phyloP scores from a whole-genome alignment of 1,140 invertebrate genomes.

The Proctacanthus coquilletti region DNA sequence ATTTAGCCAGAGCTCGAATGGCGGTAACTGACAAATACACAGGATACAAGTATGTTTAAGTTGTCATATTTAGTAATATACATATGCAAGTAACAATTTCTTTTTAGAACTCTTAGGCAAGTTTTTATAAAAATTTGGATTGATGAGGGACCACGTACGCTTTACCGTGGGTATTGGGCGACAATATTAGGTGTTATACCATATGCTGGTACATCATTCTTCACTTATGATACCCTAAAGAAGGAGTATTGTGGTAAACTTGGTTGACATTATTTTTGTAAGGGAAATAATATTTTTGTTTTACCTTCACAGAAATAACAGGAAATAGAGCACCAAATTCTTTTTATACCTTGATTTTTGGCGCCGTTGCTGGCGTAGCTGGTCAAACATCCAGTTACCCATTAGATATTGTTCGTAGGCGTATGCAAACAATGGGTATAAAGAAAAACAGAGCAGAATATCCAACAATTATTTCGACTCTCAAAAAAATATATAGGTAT shows the following conservation, averaged over 20 bases:
- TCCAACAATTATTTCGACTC: slow-evolving; percentile 19
- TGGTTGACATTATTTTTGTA: background rate
- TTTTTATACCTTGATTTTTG: slow-evolving; percentile 56
- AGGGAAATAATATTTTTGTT: background rate
- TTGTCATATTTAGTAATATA: slow-evolving; percentile 1
- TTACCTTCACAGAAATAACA: slow-evolving; percentile 16
- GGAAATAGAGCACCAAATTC: slow-evolving; percentile 35
- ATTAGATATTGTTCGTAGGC: slow-evolving; percentile 27
- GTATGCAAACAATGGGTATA: slow-evolving; percentile 28
- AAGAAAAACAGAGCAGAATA: slow-evolving; percentile 10
- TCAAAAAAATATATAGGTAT: slow-evolving; percentile 25
- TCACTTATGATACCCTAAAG: slow-evolving; percentile 92
- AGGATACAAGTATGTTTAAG: slow-evolving; percentile 28
- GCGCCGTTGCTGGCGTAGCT: slow-evolving; percentile 79
- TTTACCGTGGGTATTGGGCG: slow-evolving; percentile 80
- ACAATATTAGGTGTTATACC: slow-evolving; percentile 90
- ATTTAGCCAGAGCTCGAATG: slow-evolving; percentile 93
- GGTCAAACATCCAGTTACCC: slow-evolving; percentile 95
- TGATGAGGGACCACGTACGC: slow-evolving; percentile 59
- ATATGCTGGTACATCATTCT: slow-evolving; percentile 95
- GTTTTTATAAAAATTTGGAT: slow-evolving; percentile 72
- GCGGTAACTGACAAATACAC: slow-evolving; percentile 73
- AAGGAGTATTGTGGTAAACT: slow-evolving; percentile 54
- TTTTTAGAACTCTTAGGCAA: slow-evolving; percentile 34
- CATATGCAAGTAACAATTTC: slow-evolving; percentile 5